Conservation (phyloP, 2,888 invertebrate genomes). For the Temnothorax ravouxi region DNA sequence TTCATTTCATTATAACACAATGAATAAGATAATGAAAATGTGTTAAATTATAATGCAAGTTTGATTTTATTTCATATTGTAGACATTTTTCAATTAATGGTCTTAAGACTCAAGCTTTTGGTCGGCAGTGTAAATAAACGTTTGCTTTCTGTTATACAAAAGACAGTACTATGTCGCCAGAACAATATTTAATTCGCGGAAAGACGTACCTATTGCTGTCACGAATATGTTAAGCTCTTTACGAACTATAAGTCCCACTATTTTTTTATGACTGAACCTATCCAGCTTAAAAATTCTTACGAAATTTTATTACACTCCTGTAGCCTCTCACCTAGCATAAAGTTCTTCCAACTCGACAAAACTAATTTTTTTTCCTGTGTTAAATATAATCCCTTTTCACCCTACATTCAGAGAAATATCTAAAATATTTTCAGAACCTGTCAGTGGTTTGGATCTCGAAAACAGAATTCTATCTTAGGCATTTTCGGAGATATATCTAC, state of each 20-base stretch:
- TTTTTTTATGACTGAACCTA: not conserved
- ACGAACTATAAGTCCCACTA: not conserved
- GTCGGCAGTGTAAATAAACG: not conserved
- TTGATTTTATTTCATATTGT: not conserved
- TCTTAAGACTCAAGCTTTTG: not conserved
- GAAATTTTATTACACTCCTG: not conserved
- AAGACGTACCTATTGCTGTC: not conserved
- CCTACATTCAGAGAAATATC: not conserved
- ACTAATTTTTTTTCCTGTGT: not conserved
- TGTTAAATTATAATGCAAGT: not conserved
- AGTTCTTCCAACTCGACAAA: not conserved
- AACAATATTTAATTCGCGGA: not conserved
- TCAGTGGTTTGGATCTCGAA: not conserved
- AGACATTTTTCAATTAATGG: not conserved
- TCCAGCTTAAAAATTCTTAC: not conserved
- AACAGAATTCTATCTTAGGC: not conserved
- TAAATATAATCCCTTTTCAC: not conserved
- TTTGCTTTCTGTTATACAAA: not conserved
- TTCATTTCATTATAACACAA: not conserved
- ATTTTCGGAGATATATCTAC: not conserved
- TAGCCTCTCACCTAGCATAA: not conserved
- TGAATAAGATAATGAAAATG: not conserved
- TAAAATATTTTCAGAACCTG: not conserved
- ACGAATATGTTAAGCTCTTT: not conserved
- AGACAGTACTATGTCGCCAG: not conserved